A percentile compares a stretch with the other conserved stretches of the same genome.
Evolutionary conservation across 2,797 vertebrate genomes (phyloP).

Genomic region (Hydrolagus colliei): DNA sequence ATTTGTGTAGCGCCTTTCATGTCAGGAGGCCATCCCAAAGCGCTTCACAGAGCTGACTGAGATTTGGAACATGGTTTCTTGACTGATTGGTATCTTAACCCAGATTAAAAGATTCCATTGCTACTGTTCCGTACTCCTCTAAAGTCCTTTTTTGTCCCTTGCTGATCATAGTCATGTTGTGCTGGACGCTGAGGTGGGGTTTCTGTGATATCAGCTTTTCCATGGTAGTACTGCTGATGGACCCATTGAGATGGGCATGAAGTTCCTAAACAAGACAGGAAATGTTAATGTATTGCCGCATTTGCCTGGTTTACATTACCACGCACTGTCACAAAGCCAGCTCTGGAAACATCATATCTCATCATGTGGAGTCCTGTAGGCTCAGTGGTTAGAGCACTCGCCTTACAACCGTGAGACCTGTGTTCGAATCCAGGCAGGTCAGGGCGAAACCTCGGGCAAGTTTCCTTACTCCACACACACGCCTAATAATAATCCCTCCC

Average conservation of each 20-base stretch:
- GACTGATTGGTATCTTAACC: background rate
- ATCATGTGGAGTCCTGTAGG: too few species aligned
- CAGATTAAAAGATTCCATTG: background rate
- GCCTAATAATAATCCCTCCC: too few species aligned
- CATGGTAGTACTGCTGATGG: conserved; percentile 79
- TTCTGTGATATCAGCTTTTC: conserved; percentile 77
- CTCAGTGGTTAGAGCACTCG: too few species aligned
- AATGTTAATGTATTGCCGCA: background rate
- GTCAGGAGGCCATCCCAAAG: too few species aligned
- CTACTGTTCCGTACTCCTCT: conserved; percentile 72
- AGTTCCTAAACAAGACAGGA: conserved; percentile 67
- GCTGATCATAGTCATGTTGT: conserved; percentile 76
- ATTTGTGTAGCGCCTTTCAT: too few species aligned
- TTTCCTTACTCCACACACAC: too few species aligned
- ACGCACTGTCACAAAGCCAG: background rate
- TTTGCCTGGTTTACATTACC: background rate
- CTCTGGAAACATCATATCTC: too few species aligned
- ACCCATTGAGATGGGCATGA: conserved; percentile 91
- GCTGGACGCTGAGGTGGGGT: conserved; percentile 69
- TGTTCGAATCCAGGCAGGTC: too few species aligned
- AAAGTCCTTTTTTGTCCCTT: conserved; percentile 77
- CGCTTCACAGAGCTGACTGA: too few species aligned
- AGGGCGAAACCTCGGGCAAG: too few species aligned
- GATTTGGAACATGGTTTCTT: too few species aligned
- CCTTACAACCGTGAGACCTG: too few species aligned